A percentile compares a stretch with the other conserved stretches of the same genome.
Evolutionary conservation across 2,888 invertebrate species (phyloP).

Genomic region (Leucophora obtusa): DNA sequence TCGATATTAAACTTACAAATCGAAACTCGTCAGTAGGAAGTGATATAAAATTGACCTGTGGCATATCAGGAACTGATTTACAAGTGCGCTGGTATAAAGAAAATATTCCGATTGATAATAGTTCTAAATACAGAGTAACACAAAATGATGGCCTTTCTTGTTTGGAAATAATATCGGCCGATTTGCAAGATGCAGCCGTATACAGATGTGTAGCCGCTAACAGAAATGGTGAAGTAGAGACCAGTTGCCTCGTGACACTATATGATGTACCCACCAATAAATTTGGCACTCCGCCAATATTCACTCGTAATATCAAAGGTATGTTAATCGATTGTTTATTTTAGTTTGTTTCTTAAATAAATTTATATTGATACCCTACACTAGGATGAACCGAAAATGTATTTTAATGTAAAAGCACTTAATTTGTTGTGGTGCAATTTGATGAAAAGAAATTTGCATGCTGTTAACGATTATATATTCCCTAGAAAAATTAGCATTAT

Average conservation of each 20-base stretch:
- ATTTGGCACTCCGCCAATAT: conserved; percentile 77
- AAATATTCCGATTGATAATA: conserved; percentile 79
- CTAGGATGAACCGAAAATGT: neutral
- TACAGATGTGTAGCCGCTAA: conserved; percentile 89
- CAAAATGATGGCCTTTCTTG: conserved; percentile 84
- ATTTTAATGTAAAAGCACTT: no score
- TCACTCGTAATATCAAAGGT: conserved; percentile 79
- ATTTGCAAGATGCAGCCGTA: conserved; percentile 85
- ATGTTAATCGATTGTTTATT: conserved; percentile 69
- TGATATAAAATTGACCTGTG: conserved; percentile 88
- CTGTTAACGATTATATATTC: no score
- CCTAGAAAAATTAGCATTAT: no score
- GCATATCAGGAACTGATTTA: conserved; percentile 85
- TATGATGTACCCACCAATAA: conserved; percentile 76
- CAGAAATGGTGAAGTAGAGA: conserved; percentile 78
- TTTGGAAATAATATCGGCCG: conserved; percentile 85
- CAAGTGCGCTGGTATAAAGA: conserved; percentile 87
- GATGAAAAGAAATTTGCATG: no score
- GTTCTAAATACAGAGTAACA: conserved; percentile 71
- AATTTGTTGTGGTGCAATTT: no score
- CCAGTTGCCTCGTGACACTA: conserved; percentile 77
- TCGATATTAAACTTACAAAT: conserved; percentile 84
- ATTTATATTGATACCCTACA: conserved; percentile 54
- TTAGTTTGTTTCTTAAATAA: conserved; percentile 39
- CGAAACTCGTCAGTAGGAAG: conserved; percentile 87